Percentiles rank a stretch among this genome's conserved stretches.
phyloP scores from a whole-genome alignment of 37 sponge, comb jelly and placozoan species.

The Cliona cf. orientalis region DNA sequence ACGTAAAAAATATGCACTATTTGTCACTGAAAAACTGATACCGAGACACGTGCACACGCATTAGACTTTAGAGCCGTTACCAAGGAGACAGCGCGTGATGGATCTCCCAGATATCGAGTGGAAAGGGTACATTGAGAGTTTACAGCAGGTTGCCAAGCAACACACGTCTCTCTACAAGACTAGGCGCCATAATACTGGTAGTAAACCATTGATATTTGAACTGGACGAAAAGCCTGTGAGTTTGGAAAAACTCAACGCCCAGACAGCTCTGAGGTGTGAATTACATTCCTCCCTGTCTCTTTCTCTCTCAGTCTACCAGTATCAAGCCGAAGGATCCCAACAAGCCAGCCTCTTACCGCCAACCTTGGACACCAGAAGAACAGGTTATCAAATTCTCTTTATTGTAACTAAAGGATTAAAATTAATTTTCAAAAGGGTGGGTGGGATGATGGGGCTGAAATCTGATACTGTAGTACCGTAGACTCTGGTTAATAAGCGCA shows the following conservation, averaged over 20 bases:
- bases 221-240: slow-evolving; percentile 28
- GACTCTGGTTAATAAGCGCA: too few relatives aligned
- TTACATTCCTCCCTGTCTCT: neutral
- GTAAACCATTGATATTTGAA: neutral
- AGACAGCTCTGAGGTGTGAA: neutral
- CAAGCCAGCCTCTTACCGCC: slow-evolving; percentile 63
- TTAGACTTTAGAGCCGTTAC: slow-evolving; percentile 40
- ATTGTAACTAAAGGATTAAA: neutral
- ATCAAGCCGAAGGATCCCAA: slow-evolving; percentile 4
- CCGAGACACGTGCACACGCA: too few relatives aligned
- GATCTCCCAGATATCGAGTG: slow-evolving; percentile 67
- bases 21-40: too few relatives aligned
- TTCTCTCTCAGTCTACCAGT: neutral
- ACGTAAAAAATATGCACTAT: neutral
- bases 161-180: slow-evolving; percentile 35
- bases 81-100: slow-evolving; percentile 56
- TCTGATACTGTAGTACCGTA: too few relatives aligned
- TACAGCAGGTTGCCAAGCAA: slow-evolving; percentile 34
- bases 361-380: slow-evolving; percentile 85
- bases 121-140: slow-evolving; percentile 53
- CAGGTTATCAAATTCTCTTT: slow-evolving; percentile 47
- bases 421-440: neutral
- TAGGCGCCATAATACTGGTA: slow-evolving; percentile 13
- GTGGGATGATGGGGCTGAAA: too few relatives aligned
- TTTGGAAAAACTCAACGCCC: neutral